A percentile compares a stretch with the other conserved stretches of the same genome.
Evolutionary conservation across 2,113 vertebrate species (phyloP).

Genomic region (Ciconia maguari): DNA sequence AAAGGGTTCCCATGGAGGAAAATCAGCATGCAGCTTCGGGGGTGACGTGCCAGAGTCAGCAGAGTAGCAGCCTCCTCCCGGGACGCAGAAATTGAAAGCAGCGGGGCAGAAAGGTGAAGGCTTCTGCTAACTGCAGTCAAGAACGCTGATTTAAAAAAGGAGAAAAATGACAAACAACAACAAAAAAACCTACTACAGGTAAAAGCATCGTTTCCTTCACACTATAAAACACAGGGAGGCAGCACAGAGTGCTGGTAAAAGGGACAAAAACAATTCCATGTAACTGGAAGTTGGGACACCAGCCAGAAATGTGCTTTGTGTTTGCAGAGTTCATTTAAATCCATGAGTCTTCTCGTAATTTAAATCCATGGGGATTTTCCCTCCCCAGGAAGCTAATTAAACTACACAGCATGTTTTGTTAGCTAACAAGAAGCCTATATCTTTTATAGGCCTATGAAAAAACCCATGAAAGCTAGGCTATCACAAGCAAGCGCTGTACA

Average conservation of each 20-base stretch:
- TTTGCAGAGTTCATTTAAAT: neutral
- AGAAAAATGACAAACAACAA: neutral
- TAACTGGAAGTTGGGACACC: neutral
- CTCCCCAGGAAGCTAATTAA: constrained; percentile 19
- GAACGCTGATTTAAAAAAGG: rapidly evolving
- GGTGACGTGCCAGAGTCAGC: neutral
- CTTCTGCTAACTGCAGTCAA: neutral
- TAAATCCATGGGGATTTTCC: neutral
- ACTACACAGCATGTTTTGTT: neutral
- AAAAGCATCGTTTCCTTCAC: neutral
- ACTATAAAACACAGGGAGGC: neutral
- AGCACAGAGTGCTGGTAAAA: neutral
- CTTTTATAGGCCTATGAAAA: neutral
- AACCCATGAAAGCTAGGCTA: neutral
- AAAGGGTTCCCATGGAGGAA: neutral
- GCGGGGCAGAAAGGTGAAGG: neutral
- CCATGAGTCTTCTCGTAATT: neutral
- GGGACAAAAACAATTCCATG: neutral
- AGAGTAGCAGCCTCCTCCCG: neutral
- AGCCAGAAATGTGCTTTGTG: neutral
- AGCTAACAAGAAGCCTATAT: neutral
- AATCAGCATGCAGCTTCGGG: neutral
- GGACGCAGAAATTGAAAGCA: rapidly evolving
- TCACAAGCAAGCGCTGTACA: rapidly evolving
- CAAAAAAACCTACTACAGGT: neutral